Percentiles rank a stretch among this genome's conserved stretches.
These are phyloP conservation scores for Scaptomyza caliginosa DNA, from an alignment of 2,888 invertebrate species.

Conservation along the genomic window DNA sequence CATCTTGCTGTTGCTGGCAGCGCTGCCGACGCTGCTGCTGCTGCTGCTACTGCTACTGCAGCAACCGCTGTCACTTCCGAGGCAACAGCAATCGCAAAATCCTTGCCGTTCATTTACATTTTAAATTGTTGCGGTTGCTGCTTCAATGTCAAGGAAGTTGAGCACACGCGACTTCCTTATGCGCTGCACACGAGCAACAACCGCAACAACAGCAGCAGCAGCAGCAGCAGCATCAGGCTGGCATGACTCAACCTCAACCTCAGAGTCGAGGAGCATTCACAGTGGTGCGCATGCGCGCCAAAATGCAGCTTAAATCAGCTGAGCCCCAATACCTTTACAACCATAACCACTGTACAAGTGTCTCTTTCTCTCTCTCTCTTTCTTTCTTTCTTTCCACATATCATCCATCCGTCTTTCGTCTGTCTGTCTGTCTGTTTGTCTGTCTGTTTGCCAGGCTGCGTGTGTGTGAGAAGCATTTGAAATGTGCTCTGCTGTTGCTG, in stretches of 20 bases:
- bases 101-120: slow-evolving; percentile 59
- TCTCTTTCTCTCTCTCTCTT: slow-evolving; percentile 13
- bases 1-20: slow-evolving; percentile 37
- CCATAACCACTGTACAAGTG: slow-evolving; percentile 39
- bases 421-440: neutral
- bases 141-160: slow-evolving; percentile 77
- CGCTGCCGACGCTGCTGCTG: slow-evolving; percentile 8
- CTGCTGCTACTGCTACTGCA: slow-evolving; percentile 43
- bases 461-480: slow-evolving; percentile 57
- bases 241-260: slow-evolving; percentile 35
- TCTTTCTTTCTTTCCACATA: slow-evolving; percentile 14
- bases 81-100: slow-evolving; percentile 62
- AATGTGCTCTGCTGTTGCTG: slow-evolving; percentile 36
- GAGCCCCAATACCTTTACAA: neutral
- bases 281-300: slow-evolving; percentile 14
- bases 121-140: slow-evolving; percentile 17
- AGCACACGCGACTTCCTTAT: slow-evolving; percentile 69
- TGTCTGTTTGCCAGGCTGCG: slow-evolving; percentile 9
- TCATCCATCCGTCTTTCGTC: slow-evolving; percentile 12
- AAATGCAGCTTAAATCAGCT: slow-evolving; percentile 17
- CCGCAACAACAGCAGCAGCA: slow-evolving; percentile 19
- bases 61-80: slow-evolving; percentile 61
- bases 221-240: slow-evolving; percentile 6
- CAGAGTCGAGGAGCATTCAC: slow-evolving; percentile 29
- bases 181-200: slow-evolving; percentile 50